phyloP scores from a whole-genome alignment of 2,888 invertebrate species.

The Zygogramma bicolorata region DNA sequence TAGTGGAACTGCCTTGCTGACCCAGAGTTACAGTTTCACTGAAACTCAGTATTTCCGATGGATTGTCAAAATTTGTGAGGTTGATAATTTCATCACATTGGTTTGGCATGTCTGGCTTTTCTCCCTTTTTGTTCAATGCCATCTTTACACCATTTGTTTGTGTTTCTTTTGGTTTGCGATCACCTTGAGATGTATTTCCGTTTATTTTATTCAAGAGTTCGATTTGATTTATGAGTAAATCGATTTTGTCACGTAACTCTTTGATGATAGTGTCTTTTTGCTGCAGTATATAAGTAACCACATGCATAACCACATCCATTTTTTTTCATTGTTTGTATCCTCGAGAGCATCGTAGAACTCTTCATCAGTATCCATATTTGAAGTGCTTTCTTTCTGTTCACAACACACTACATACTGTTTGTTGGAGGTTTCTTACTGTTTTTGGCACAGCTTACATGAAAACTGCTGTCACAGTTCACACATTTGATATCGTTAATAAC shows the following conservation, averaged over 20 bases:
- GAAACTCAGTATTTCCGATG: too few relatives aligned
- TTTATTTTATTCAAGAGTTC: background rate
- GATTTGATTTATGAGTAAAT: background rate
- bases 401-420: background rate
- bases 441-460: too few relatives aligned
- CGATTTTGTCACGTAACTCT: slow-evolving; percentile 1
- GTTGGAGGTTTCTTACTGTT: background rate
- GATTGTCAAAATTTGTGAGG: too few relatives aligned
- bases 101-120: background rate
- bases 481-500: too few relatives aligned
- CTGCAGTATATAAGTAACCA: background rate
- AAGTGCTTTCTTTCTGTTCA: background rate
- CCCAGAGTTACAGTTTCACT: too few relatives aligned
- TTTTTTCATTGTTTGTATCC: background rate
- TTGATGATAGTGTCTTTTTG: slow-evolving; percentile 5
- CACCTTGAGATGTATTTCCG: background rate
- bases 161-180: background rate
- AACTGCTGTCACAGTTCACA: too few relatives aligned
- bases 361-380: background rate
- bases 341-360: background rate
- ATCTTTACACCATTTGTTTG: background rate
- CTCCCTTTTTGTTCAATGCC: background rate
- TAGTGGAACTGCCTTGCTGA: too few relatives aligned
- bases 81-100: too few relatives aligned
- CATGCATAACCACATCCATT: background rate